Conservation (phyloP, 2,797 vertebrate species). For the Pteropus rufus region DNA sequence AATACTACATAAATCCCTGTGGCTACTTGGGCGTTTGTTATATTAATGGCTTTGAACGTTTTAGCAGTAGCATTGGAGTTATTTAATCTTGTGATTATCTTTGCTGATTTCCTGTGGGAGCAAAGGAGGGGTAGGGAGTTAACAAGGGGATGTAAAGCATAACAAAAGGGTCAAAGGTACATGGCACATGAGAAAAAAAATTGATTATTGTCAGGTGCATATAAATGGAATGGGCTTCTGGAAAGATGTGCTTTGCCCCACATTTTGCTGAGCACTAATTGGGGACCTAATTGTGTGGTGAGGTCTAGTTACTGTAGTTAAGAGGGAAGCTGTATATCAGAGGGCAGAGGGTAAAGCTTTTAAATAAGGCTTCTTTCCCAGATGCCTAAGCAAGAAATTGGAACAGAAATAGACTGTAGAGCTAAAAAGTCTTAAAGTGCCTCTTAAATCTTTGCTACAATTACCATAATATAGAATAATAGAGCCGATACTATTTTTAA, state of each 20-base stretch:
- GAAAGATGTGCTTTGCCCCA: slow-evolving; percentile 17
- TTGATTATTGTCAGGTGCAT: slow-evolving; percentile 71
- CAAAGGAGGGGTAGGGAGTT: slow-evolving; percentile 54
- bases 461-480: slow-evolving; percentile 86
- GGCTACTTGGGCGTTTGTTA: slow-evolving; percentile 64
- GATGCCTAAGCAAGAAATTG: slow-evolving; percentile 75
- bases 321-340: slow-evolving; percentile 69
- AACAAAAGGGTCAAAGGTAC: slow-evolving; percentile 65
- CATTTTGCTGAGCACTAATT: slow-evolving; percentile 58
- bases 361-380: slow-evolving; percentile 70
- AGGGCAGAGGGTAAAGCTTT: slow-evolving; percentile 76
- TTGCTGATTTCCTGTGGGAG: slow-evolving; percentile 67
- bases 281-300: slow-evolving; percentile 64
- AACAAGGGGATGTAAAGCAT: slow-evolving; percentile 61
- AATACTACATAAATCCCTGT: slow-evolving; percentile 53
- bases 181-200: slow-evolving; percentile 32
- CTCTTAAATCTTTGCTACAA: slow-evolving; percentile 83
- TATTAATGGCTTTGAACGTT: slow-evolving; percentile 69
- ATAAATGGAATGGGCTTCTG: slow-evolving; percentile 61
- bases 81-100: slow-evolving; percentile 78
- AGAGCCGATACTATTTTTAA: slow-evolving; percentile 83
- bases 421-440: slow-evolving; percentile 83
- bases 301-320: slow-evolving; percentile 70
- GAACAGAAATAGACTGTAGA: slow-evolving; percentile 77
- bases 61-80: slow-evolving; percentile 68